Base-by-base conservation (phyloP, 1,140 invertebrate genomes). In the Drosophila navojoa region DNA sequence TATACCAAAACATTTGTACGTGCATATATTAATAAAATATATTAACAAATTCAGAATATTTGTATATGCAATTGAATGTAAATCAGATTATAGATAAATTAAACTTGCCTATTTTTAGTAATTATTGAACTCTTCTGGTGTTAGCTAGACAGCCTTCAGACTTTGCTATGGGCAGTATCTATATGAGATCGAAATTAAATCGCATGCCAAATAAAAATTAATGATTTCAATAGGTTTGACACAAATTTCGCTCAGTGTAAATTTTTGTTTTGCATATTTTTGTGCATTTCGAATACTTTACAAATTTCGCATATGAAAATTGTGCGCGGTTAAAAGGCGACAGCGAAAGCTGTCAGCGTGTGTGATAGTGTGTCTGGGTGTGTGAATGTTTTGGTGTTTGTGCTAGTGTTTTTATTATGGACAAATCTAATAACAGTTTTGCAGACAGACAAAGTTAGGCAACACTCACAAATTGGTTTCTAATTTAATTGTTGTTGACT, bases 281-380 rank as follows among this genome's bases (percentile, higher is more conserved):
- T 70, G 76, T 67, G 16, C 76, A 73, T 79, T 77, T 87, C 72
- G 84, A 89, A 74, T 89, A 79, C 76, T 87, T 89, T 79, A 84
- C 80, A 71, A 81, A 89, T 89, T 87, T 86, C 42, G 82, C 82
- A 87, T 87, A 87, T 89, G 84, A 87, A 87, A 89, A 89, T 89
- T 79, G 76, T 79, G 74, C 68, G 82, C 82, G 82, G 79, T 89
- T 87, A 87, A 87, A 79, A 79, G 76, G 82, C 84, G 76, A 74
- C 84, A 87, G 42, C 81, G 69, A 19, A 49, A 49, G 47, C 47
- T 81, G 82, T 76, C 64, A 66, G 57, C 45, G 47, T 53, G 44
- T 53, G 49, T 60, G 62, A 35, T 19, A 10, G n/a, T 52, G 15
- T 42, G 44, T 35, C 25, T 13, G 38, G 32, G 61, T 38, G 58